These are phyloP conservation scores for Gallinago media DNA, from an alignment of 2,113 vertebrate genomes.

Conservation along the genomic window DNA sequence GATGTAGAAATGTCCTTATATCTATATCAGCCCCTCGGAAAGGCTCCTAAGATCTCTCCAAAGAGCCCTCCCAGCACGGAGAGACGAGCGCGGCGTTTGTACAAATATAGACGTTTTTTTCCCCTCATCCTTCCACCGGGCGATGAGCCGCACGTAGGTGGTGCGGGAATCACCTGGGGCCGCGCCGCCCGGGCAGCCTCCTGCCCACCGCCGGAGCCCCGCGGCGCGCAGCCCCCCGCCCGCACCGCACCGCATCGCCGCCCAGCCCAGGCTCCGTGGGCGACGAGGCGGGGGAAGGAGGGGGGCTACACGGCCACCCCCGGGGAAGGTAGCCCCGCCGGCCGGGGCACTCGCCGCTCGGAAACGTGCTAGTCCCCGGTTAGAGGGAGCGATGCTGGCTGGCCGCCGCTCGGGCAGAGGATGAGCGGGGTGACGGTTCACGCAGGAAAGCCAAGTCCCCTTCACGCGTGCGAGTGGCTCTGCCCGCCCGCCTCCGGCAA, in stretches of 20 bases:
- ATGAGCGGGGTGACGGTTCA: not conserved
- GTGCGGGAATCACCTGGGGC: conserved; percentile 73
- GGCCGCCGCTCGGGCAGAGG: not conserved
- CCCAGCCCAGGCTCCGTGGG: not conserved
- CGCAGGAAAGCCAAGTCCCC: not conserved
- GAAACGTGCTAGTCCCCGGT: not conserved
- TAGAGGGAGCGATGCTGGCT: not conserved
- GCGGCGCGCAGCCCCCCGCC: not conserved
- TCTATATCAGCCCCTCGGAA: conserved; percentile 96
- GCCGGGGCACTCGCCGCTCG: not conserved
- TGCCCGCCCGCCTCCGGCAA: not conserved
- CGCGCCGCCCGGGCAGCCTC: conserved; percentile 24
- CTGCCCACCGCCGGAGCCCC: conserved; percentile 25
- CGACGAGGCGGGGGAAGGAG: not conserved
- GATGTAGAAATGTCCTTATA: conserved; percentile 98
- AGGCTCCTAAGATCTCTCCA: conserved; percentile 79
- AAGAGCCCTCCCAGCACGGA: conserved; percentile 85
- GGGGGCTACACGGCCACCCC: not conserved
- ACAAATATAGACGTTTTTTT: not conserved
- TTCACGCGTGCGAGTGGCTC: not conserved
- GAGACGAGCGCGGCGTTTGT: conserved; percentile 57
- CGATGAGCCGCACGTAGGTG: not conserved
- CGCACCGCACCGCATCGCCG: not conserved
- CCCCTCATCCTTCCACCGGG: not conserved
- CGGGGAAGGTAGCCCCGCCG: not conserved